These are phyloP conservation scores for Goniozus legneri DNA, from an alignment of 1,140 invertebrate species.

Conservation along the genomic window DNA sequence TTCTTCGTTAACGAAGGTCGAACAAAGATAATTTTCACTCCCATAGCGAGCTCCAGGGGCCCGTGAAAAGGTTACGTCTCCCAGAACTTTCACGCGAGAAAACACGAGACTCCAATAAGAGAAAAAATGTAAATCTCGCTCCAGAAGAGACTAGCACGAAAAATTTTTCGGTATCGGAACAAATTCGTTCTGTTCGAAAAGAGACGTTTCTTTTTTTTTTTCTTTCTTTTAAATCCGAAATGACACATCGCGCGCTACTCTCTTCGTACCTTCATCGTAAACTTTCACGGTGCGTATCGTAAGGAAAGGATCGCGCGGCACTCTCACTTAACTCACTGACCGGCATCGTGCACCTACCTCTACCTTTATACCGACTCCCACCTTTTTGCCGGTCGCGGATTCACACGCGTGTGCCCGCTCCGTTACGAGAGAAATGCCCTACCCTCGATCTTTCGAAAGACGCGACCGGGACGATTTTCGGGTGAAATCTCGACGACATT, in stretches of 20 bases:
- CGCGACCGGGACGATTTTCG: too few relatives aligned
- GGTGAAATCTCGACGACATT: too few relatives aligned
- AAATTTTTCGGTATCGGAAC: not conserved
- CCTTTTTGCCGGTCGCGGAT: slow-evolving; percentile 27
- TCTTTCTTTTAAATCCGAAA: slow-evolving; percentile 16
- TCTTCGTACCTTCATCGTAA: slow-evolving; percentile 43
- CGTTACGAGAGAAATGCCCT: too few relatives aligned
- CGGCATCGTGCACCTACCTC: slow-evolving; percentile 38
- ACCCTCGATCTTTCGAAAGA: too few relatives aligned
- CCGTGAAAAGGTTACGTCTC: too few relatives aligned
- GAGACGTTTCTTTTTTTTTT: slow-evolving; percentile 6
- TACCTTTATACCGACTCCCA: slow-evolving; percentile 49
- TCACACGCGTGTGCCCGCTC: too few relatives aligned
- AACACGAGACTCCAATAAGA: too few relatives aligned
- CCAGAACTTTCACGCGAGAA: too few relatives aligned
- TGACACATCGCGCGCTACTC: too few relatives aligned
- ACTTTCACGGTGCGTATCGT: slow-evolving; percentile 42
- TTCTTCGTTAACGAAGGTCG: too few relatives aligned
- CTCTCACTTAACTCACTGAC: slow-evolving; percentile 53
- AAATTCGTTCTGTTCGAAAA: slow-evolving; percentile 11
- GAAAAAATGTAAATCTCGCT: slow-evolving; percentile 17
- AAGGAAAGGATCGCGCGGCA: slow-evolving; percentile 44
- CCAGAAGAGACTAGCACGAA: slow-evolving; percentile 14
- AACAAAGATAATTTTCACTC: too few relatives aligned
- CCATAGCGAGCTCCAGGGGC: too few relatives aligned